Base-by-base conservation (phyloP, 2,888 invertebrate species). In the Polymixis lichenea region DNA sequence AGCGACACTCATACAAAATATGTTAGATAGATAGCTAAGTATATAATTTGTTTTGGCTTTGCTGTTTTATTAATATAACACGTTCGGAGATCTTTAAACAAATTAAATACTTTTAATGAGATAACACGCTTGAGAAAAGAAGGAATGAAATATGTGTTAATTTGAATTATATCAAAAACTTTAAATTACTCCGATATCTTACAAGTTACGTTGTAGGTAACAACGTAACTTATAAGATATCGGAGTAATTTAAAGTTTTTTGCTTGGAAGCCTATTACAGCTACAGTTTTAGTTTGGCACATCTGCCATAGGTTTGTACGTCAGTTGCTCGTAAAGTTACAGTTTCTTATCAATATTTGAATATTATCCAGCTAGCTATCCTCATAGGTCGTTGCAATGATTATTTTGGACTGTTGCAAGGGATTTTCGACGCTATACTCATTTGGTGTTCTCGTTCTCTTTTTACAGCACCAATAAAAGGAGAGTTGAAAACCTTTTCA, bases 341-440 rank as follows among this genome's bases (percentile, higher is more conserved):
- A 15, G 9, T 55, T 73, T 72, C 13, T 55, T 28, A 73, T 73
- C 28, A 53, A n/a, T 28, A n/a, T 55, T 74, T 17, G 22, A 55
- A 74, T 72, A 17, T n/a, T 53, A 55, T 73, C 73, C 53, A 28
- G 28, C 28, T 43, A 38, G 38, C 72, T n/a, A 43, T 53, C 22
- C 17, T 72, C 43, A 13, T 8, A n/a, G 5, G 13, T 0, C 13
- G 17, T 71, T 53, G 17, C 13, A 49, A 68, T 70, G 13, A 70
- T 43, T 3, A 43, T 28, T 13, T 73, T n/a, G 6, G 28, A 4
- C 1, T 17, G 11, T 13, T 17, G 13, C 53, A 32, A 28, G 15
- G n/a, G 28, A 74, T n/a, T n/a, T 55, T 9, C 13, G 22, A 72
- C n/a, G 5, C 8, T 53, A 17, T 43, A 13, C 1, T 55, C 28